A percentile compares a stretch with the other conserved stretches of the same genome.
Evolutionary conservation across 1,140 invertebrate genomes (phyloP).

Genomic region (Solen grandis): DNA sequence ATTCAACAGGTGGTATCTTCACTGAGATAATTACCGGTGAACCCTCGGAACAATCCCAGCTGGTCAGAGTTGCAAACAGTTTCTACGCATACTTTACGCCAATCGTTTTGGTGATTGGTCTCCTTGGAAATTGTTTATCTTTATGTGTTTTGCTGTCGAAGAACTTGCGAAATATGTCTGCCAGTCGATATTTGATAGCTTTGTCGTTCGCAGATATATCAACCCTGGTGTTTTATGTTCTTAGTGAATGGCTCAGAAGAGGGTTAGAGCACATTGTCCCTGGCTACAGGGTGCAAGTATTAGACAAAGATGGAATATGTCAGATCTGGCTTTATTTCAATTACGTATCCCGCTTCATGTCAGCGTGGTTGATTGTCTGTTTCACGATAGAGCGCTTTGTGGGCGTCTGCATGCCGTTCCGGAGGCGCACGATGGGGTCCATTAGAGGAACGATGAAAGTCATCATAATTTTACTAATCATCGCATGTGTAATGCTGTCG

Average conservation of each 20-base stretch:
- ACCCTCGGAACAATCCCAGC: not conserved
- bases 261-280: constrained; percentile 52
- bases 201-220: constrained; percentile 64
- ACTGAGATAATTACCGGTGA: too few species aligned
- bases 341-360: constrained; percentile 71
- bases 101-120: constrained; percentile 64
- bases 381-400: constrained; percentile 76
- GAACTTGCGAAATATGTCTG: constrained; percentile 70
- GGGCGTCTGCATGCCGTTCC: constrained; percentile 68
- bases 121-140: constrained; percentile 70
- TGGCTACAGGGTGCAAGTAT: constrained; percentile 30
- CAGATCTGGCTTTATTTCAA: constrained; percentile 67
- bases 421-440: constrained; percentile 48
- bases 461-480: constrained; percentile 49
- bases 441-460: constrained; percentile 55
- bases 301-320: constrained; percentile 67
- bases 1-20: too few species aligned
- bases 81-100: constrained; percentile 48
- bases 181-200: constrained; percentile 67
- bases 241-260: constrained; percentile 66
- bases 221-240: constrained; percentile 64
- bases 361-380: constrained; percentile 73
- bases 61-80: not conserved
- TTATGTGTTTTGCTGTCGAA: constrained; percentile 72
- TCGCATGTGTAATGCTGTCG: constrained; percentile 53